Conservation (phyloP, 2,797 vertebrate species). For the Myotis myotis region DNA sequence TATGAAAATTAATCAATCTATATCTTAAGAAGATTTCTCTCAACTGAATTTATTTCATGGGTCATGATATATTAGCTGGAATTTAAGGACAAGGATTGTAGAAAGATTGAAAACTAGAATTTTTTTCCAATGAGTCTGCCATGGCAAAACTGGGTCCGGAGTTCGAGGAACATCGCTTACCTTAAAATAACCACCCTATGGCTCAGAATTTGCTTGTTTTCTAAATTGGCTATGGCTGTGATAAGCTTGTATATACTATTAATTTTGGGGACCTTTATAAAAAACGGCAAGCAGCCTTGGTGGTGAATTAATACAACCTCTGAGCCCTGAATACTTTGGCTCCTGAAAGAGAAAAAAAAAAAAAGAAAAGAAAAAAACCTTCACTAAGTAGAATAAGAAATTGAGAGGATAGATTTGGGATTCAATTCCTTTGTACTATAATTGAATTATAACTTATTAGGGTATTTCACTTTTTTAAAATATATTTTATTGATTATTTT, state of each 20-base stretch:
- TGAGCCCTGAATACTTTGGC: neutral
- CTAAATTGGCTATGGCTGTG: slow-evolving; percentile 31
- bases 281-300: neutral
- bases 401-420: neutral
- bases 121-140: slow-evolving; percentile 31
- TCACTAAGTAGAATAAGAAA: neutral
- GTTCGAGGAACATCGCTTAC: slow-evolving; percentile 33
- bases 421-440: neutral
- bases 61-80: slow-evolving; percentile 26
- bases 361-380: too few relatives aligned
- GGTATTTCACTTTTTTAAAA: neutral
- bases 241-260: neutral
- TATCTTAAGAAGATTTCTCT: neutral
- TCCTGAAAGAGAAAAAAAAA: neutral
- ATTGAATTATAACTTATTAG: neutral
- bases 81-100: neutral
- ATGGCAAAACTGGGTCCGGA: neutral
- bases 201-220: neutral
- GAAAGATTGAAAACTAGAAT: neutral
- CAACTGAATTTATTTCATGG: slow-evolving; percentile 1
- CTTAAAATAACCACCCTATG: neutral
- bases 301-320: neutral
- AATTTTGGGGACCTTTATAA: neutral
- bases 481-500: too few relatives aligned
- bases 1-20: slow-evolving; percentile 25